Evolutionary conservation across 2,888 invertebrate species (phyloP), one percentile per base, ranked within the genome.

Genomic region (Gnatocerus cornutus): DNA sequence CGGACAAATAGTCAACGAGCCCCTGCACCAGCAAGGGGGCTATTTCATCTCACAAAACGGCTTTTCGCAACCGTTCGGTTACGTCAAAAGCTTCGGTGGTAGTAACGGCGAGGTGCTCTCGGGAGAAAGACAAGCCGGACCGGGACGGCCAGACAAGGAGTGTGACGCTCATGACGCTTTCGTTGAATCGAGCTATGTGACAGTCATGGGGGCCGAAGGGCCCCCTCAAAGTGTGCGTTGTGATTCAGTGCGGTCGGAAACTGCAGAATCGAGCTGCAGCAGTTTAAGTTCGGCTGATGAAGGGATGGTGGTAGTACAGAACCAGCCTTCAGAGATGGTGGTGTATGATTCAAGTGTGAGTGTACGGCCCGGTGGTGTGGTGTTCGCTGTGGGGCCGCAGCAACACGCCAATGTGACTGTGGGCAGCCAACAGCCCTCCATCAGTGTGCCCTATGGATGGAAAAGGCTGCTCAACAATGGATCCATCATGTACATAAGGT

Each of bases 401-500:
- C 56, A 55, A 13, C 37, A 43, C 43, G 21, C 21, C 43, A 58
- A 43, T 43, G 56, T 58, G 41, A 41, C 41, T 30, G 43, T 27
- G 14, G 21, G 30, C 55, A 9, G 30, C 55, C 46, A 59, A 46
- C 74, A 72, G 53, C 72, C 75, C 37, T 74, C 78, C 69, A 79
- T 84, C 79, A 80, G 89, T 78, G 90, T 93, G 80, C 93, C 94
- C 76, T 90, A 89, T 79, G 93, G 93, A 74, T 94, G 94, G 94
- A 92, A 91, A 84, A 88, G 94, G 82, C 87, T 91, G 76, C 86
- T 89, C 78, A 89, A 89, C 82, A 90, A 91, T 84, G 91, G 91
- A 77, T 88, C 89, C 84, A 88, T 93, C 84, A 89, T 92, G 81
- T 94, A 94, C 86, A 89, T 92, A 85, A 93, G 93, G 93, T 93